phyloP scores from a whole-genome alignment of 2,888 invertebrate species.

The Pseudanteris insignis region DNA sequence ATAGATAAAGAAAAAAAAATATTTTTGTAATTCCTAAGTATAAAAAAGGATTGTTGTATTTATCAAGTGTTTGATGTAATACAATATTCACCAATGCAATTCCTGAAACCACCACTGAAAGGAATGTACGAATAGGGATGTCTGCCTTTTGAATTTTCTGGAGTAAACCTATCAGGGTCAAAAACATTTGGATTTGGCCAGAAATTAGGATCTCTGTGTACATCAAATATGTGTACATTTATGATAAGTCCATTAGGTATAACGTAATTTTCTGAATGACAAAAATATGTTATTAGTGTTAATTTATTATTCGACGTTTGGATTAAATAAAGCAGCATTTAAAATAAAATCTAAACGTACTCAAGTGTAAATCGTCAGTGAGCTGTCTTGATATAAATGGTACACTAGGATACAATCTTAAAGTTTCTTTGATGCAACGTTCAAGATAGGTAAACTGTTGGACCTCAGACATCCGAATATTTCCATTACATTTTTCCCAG shows the following conservation, averaged over 20 bases:
- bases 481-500: conserved; percentile 67
- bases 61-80: neutral
- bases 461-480: conserved; percentile 70
- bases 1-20: no score
- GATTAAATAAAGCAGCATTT: no score
- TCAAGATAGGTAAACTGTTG: conserved; percentile 75
- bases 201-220: conserved; percentile 73
- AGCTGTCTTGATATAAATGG: conserved; percentile 72
- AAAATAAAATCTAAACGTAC: conserved; percentile 31
- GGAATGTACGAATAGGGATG: conserved; percentile 75
- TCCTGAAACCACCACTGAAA: conserved; percentile 75
- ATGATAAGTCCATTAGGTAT: conserved; percentile 69
- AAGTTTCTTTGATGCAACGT: conserved; percentile 75
- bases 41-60: no score
- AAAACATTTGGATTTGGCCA: conserved; percentile 74
- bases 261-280: conserved; percentile 63
- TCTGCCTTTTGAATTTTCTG: conserved; percentile 66
- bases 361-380: conserved; percentile 68
- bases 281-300: no score
- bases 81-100: conserved; percentile 70
- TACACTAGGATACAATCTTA: conserved; percentile 75
- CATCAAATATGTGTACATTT: conserved; percentile 71
- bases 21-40: no score
- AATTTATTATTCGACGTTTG: no score
- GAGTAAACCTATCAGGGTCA: conserved; percentile 74